Conservation (phyloP, 2,113 vertebrate genomes). For the Maccullochella peelii region DNA sequence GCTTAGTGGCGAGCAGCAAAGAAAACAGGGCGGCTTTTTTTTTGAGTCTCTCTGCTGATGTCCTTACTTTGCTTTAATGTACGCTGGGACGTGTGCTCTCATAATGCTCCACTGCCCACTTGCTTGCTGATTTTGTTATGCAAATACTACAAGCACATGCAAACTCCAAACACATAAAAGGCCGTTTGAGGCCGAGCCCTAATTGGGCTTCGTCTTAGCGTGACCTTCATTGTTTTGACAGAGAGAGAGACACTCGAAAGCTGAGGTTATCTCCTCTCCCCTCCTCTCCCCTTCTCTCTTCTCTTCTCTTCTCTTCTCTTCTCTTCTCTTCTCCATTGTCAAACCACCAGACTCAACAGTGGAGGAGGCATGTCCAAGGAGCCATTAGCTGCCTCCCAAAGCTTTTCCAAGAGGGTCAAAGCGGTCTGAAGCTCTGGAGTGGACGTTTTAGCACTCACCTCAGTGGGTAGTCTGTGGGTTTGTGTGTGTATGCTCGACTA, state of each 20-base stretch:
- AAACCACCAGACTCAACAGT: slow-evolving; percentile 42
- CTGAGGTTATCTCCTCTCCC: slow-evolving; percentile 39
- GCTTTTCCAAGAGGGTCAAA: slow-evolving; percentile 60
- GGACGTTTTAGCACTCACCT: slow-evolving; percentile 50
- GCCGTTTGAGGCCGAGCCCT: slow-evolving; percentile 50
- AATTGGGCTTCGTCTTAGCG: slow-evolving; percentile 74
- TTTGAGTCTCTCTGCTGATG: slow-evolving; percentile 10
- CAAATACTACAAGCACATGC: not conserved
- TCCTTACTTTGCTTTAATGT: slow-evolving; percentile 34
- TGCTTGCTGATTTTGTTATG: slow-evolving; percentile 15
- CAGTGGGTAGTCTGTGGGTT: slow-evolving; percentile 3
- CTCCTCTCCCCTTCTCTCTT: not conserved
- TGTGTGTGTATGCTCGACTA: not conserved
- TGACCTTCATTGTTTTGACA: slow-evolving; percentile 83
- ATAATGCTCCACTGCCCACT: slow-evolving; percentile 2
- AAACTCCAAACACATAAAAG: slow-evolving; percentile 11
- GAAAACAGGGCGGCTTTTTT: slow-evolving; percentile 2
- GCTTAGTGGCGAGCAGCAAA: not conserved
- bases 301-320: slow-evolving; percentile 11
- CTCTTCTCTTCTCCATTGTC: slow-evolving; percentile 35
- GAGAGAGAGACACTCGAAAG: slow-evolving; percentile 59
- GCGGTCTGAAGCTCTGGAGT: slow-evolving; percentile 46
- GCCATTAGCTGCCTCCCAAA: slow-evolving; percentile 67
- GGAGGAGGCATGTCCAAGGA: slow-evolving; percentile 43
- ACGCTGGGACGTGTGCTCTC: slow-evolving; percentile 8